Evolutionary conservation across 2,888 invertebrate species (phyloP).

Genomic region (Tanaodytes sp.): DNA sequence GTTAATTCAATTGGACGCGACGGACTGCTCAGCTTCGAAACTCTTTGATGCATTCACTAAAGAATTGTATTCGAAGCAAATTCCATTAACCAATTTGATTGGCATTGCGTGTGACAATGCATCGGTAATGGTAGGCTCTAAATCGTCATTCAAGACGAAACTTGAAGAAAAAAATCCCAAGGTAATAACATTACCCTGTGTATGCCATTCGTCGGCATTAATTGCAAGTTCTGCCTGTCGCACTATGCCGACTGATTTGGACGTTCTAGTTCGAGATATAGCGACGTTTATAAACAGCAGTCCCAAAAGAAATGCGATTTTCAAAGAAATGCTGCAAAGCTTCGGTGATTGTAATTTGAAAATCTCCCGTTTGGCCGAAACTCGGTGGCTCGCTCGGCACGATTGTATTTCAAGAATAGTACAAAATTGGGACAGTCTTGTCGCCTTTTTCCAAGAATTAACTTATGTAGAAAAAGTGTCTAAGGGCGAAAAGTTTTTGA

Average conservation of each 20-base stretch:
- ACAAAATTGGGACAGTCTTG: not conserved
- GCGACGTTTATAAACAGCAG: not conserved
- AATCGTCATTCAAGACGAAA: conserved; percentile 9
- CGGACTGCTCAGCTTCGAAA: conserved; percentile 15
- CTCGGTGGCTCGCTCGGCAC: not conserved
- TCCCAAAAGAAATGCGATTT: conserved; percentile 3
- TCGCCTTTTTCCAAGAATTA: not conserved
- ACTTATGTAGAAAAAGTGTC: not conserved
- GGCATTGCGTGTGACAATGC: conserved; percentile 16
- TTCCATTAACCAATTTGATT: conserved; percentile 9
- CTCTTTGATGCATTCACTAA: not conserved
- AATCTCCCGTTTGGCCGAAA: not conserved
- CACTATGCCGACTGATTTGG: not conserved
- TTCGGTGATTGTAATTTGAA: not conserved
- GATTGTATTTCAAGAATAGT: not conserved
- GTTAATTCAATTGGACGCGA: conserved; percentile 16
- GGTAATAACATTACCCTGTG: conserved; percentile 3
- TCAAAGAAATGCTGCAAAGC: not conserved
- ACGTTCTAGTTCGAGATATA: not conserved
- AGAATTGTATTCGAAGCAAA: conserved; percentile 4
- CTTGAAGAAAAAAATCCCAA: not conserved
- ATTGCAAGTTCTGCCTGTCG: not conserved
- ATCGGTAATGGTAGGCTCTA: conserved; percentile 3
- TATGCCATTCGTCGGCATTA: conserved; percentile 18
- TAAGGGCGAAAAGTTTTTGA: not conserved